Evolutionary conservation across 2,888 invertebrate genomes (phyloP).

Genomic region (Sipunculus nudus): DNA sequence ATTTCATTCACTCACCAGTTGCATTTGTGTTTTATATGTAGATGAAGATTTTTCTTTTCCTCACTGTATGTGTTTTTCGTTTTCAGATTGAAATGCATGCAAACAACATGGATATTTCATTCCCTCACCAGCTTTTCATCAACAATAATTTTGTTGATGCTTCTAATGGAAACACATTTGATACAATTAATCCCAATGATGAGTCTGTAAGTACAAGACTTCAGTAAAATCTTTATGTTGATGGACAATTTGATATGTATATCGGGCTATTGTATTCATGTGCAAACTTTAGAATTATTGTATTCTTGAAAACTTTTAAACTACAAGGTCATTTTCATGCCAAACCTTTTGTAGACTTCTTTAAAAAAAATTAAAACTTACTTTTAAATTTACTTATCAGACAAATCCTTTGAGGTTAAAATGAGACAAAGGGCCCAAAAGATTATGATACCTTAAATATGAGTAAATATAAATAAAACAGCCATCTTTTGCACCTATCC

Average conservation of each 20-base stretch:
- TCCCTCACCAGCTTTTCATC: constrained; percentile 91
- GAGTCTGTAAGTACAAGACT: constrained; percentile 76
- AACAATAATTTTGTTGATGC: constrained; percentile 87
- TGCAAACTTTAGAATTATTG: background rate
- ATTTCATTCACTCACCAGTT: too few relatives aligned
- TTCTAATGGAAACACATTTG: constrained; percentile 73
- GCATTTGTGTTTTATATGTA: too few relatives aligned
- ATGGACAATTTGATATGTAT: constrained; percentile 3
- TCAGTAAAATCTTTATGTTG: background rate
- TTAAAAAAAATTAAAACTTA: too few relatives aligned
- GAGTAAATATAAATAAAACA: too few relatives aligned
- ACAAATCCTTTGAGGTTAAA: too few relatives aligned
- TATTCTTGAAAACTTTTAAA: too few relatives aligned
- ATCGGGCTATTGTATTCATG: background rate
- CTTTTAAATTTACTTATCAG: too few relatives aligned
- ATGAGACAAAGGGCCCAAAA: too few relatives aligned
- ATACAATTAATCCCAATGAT: constrained; percentile 82
- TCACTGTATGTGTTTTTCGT: background rate
- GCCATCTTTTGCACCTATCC: too few relatives aligned
- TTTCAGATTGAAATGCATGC: constrained; percentile 73
- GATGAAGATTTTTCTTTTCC: background rate
- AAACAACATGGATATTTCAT: constrained; percentile 85
- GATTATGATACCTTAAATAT: too few relatives aligned
- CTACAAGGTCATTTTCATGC: too few relatives aligned
- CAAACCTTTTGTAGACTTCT: too few relatives aligned